phyloP scores from a whole-genome alignment of 1,140 invertebrate species.

The Sitophilus oryzae region DNA sequence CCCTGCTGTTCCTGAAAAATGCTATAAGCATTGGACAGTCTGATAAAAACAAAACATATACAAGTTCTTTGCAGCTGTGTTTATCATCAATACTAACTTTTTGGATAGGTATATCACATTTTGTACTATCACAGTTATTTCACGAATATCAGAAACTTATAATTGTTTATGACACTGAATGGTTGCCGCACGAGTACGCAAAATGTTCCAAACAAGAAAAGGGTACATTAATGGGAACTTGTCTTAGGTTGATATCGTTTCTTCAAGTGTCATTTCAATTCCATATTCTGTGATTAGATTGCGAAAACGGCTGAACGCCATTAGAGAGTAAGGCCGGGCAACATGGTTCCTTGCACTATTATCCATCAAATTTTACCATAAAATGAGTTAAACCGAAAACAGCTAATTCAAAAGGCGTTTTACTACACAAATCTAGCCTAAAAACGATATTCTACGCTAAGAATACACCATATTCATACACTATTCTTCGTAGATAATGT shows the following conservation, averaged over 20 bases:
- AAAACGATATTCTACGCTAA: conserved; percentile 23
- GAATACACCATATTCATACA: conserved; percentile 31
- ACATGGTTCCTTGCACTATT: conserved; percentile 31
- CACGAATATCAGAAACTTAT: conserved; percentile 20
- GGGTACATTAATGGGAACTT: conserved; percentile 15
- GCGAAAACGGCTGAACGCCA: conserved; percentile 38
- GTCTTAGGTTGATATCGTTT: conserved; percentile 20
- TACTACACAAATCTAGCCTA: conserved; percentile 23
- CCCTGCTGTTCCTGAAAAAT: background rate
- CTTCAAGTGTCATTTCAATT: conserved; percentile 34
- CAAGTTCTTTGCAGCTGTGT: conserved; percentile 12
- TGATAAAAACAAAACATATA: conserved; percentile 5
- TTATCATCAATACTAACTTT: conserved; percentile 21
- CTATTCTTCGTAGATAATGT: conserved; percentile 29
- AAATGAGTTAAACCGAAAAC: conserved; percentile 17
- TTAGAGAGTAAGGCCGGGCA: conserved; percentile 38
- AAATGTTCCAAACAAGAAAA: conserved; percentile 8
- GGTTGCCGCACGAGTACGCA: background rate
- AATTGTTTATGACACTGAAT: conserved; percentile 12
- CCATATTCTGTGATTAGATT: conserved; percentile 30
- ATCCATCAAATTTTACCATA: conserved; percentile 10
- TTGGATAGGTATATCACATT: conserved; percentile 34
- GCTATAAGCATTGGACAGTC: conserved; percentile 6
- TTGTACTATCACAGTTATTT: conserved; percentile 38
- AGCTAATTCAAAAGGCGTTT: conserved; percentile 14